phyloP scores from a whole-genome alignment of 2,888 invertebrate genomes.

The Pammene aurita region DNA sequence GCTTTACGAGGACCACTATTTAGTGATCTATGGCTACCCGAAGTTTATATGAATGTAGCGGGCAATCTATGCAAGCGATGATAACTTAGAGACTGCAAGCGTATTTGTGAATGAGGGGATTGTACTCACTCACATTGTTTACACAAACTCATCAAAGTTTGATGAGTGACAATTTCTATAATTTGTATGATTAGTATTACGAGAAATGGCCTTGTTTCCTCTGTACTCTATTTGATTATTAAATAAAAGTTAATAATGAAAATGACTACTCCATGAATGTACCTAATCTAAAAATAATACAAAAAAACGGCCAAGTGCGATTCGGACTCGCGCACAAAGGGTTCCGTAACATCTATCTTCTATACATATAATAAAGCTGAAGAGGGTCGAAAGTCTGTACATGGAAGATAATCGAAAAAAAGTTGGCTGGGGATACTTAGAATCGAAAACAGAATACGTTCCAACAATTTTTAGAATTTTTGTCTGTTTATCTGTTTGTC shows the following conservation, averaged over 20 bases:
- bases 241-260: neutral
- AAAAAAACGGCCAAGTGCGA: too few species aligned
- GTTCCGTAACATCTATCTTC: too few species aligned
- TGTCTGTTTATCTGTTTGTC: too few species aligned
- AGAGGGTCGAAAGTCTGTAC: too few species aligned
- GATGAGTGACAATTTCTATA: neutral
- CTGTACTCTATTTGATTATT: neutral
- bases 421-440: too few species aligned
- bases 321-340: too few species aligned
- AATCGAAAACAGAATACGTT: too few species aligned
- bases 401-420: too few species aligned
- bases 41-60: neutral
- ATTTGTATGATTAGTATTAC: neutral
- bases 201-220: neutral
- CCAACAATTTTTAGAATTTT: too few species aligned
- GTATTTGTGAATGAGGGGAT: neutral
- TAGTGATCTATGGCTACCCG: neutral
- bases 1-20: neutral
- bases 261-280: neutral
- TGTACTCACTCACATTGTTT: conserved; percentile 3
- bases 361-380: too few species aligned
- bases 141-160: neutral
- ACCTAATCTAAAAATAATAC: too few species aligned
- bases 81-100: neutral
- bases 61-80: neutral